Percentiles rank a stretch among this genome's conserved stretches.
These are phyloP conservation scores for Nymphicus hollandicus DNA, from an alignment of 2,113 vertebrate genomes.

Conservation along the genomic window DNA sequence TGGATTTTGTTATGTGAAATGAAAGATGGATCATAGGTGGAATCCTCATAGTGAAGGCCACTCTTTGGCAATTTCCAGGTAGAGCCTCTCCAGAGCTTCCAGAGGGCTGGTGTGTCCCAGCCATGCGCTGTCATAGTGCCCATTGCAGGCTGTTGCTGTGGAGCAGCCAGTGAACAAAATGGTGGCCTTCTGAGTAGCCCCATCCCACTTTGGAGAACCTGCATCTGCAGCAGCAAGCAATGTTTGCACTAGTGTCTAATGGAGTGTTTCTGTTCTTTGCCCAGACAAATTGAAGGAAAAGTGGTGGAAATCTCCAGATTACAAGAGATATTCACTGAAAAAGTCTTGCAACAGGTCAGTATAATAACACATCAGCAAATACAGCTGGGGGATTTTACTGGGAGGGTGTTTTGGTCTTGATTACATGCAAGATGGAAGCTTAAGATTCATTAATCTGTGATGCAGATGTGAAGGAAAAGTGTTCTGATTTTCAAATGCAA, in stretches of 20 bases:
- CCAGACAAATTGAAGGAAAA: constrained; percentile 96
- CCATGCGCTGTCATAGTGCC: too few species aligned
- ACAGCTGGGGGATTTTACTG: neutral
- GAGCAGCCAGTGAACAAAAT: rapidly evolving
- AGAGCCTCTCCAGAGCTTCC: neutral
- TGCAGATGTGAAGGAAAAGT: neutral
- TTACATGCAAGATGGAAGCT: neutral
- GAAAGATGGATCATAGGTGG: neutral
- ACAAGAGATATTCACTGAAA: constrained; percentile 97
- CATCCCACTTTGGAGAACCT: neutral
- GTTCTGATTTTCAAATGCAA: neutral
- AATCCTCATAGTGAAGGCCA: neutral
- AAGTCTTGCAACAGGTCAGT: constrained; percentile 92
- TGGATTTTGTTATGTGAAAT: neutral
- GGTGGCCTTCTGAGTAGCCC: neutral
- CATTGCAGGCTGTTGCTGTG: rapidly evolving
- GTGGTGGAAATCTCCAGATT: constrained; percentile 97
- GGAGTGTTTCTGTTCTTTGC: constrained; percentile 2
- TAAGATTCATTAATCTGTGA: neutral
- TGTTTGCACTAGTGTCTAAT: neutral
- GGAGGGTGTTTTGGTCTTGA: neutral
- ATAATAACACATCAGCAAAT: neutral
- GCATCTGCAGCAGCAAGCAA: neutral
- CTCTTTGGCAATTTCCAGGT: rapidly evolving
- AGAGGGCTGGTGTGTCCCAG: rapidly evolving